Evolutionary conservation across 2,888 invertebrate genomes (phyloP), one percentile per base, ranked within the genome.

Genomic region (Drosophila austrosaltans): DNA sequence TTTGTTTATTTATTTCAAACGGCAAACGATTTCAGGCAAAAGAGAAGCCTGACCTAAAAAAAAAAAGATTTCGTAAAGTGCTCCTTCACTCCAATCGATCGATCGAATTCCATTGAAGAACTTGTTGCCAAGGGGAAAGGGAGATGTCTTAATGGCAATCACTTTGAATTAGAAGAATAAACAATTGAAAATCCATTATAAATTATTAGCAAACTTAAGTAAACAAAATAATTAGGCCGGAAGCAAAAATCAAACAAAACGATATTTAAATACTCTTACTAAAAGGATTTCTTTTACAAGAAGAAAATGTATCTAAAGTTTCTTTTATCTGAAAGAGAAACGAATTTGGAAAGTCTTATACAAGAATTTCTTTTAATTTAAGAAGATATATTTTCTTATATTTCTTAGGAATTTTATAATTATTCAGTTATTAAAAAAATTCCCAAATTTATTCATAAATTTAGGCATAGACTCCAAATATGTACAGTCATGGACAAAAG

Each of bases 31-130:
- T 36, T 36, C 69, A 75, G 58, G 67, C 44, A 61, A 77, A 78
- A 81, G 75, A 77, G 66, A 69, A 84, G 67, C 72, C 71, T 79
- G 84, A 79, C 87, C 87, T 20, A 81, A 81, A 86, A 80, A 74
- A 42, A 48, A 22, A 53, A 36, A 36, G 2, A 8, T 1, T 36
- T 36, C 44, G 59, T 44, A 30, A n/a, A 59, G 57, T 57, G 48
- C 10, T 57, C 54, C 30, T 30, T 30, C 7, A 36, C 40, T 22
- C 30, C 3, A 25, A 7, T 36, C 25, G 40, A 42, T 57, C 60
- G 65, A 71, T 32, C 12, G 36, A 61, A 40, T 66, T 57, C 44
- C 44, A 32, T 40, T 57, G 39, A 57, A 57, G 57, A 57, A 57
- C 57, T 57, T 57, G 57, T 57, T 57, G 36, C n/a, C 10, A 28